Evolutionary conservation across 1,140 invertebrate species (phyloP).

Genomic region (Drosophila kohkoa): DNA sequence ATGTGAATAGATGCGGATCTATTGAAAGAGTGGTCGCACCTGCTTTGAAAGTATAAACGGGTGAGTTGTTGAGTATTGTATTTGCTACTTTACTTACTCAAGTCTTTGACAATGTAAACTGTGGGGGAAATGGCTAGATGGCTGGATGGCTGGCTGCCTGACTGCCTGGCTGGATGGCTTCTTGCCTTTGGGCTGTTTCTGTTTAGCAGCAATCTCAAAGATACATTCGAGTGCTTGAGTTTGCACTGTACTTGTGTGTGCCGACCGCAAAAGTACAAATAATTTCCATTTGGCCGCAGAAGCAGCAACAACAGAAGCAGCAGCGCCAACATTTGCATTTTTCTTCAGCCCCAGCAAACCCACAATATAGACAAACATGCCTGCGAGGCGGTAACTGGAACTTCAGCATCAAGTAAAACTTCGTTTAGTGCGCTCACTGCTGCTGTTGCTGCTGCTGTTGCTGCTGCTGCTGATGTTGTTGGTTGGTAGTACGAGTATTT

Average conservation of each 20-base stretch:
- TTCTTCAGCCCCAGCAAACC: conserved; percentile 43
- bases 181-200: conserved; percentile 56
- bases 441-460: not conserved
- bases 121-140: not conserved
- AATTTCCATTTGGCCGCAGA: conserved; percentile 77
- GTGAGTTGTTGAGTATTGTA: too few relatives aligned
- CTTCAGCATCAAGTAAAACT: conserved; percentile 5
- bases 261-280: conserved; percentile 74
- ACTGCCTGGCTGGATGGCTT: too few relatives aligned
- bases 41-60: not conserved
- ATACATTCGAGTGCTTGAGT: conserved; percentile 76
- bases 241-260: conserved; percentile 56
- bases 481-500: conserved; percentile 46
- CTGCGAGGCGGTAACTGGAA: conserved; percentile 41
- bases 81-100: conserved; percentile 1
- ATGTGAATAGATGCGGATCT: conserved; percentile 12
- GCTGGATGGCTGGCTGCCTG: not conserved
- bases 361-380: conserved; percentile 62
- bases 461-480: too few relatives aligned
- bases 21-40: not conserved
- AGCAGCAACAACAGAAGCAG: too few relatives aligned
- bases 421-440: not conserved
- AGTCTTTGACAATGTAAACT: conserved; percentile 29
- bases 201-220: conserved; percentile 69
- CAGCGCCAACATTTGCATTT: conserved; percentile 74